A percentile compares a stretch with the other conserved stretches of the same genome.
Conservation (phyloP, 30 jellyfish, hydroid and myxozoan genomes). For the Hydractinia symbiolongicarpus region DNA sequence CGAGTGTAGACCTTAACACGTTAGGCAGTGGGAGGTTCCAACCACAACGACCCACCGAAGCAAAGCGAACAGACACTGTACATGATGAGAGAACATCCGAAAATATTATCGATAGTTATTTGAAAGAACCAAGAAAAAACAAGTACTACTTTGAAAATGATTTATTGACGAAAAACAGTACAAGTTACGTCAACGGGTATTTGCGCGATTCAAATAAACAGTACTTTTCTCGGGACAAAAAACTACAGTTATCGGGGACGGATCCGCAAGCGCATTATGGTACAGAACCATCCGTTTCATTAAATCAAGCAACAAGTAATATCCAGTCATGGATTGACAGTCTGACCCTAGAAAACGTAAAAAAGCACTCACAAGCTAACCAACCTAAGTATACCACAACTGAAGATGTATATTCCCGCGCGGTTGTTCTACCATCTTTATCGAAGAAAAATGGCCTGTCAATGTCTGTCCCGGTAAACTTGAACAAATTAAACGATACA, state of each 20-base stretch:
- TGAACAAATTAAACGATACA: not conserved
- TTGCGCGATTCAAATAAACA: not conserved
- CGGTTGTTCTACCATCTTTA: slow-evolving; percentile 4
- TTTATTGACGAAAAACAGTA: not conserved
- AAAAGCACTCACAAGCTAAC: not conserved
- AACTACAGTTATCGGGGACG: too few species aligned
- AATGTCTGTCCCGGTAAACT: slow-evolving; percentile 9
- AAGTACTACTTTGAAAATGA: not conserved
- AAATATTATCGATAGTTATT: slow-evolving; percentile 3
- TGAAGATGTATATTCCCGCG: not conserved
- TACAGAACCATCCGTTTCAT: too few species aligned
- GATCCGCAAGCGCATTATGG: too few species aligned
- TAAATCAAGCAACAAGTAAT: not conserved
- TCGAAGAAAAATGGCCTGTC: not conserved
- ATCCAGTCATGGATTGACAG: slow-evolving; percentile 10
- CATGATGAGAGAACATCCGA: not conserved
- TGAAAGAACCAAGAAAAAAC: slow-evolving; percentile 7
- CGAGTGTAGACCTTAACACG: too few species aligned
- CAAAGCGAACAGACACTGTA: not conserved
- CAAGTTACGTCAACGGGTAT: not conserved
- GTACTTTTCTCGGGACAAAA: too few species aligned
- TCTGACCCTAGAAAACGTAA: not conserved
- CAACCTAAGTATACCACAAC: not conserved
- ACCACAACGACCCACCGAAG: too few species aligned
- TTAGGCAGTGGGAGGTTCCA: too few species aligned